A percentile compares a stretch with the other conserved stretches of the same genome.
Conservation (phyloP, 2,113 vertebrate species). For the Oplegnathus fasciatus region DNA sequence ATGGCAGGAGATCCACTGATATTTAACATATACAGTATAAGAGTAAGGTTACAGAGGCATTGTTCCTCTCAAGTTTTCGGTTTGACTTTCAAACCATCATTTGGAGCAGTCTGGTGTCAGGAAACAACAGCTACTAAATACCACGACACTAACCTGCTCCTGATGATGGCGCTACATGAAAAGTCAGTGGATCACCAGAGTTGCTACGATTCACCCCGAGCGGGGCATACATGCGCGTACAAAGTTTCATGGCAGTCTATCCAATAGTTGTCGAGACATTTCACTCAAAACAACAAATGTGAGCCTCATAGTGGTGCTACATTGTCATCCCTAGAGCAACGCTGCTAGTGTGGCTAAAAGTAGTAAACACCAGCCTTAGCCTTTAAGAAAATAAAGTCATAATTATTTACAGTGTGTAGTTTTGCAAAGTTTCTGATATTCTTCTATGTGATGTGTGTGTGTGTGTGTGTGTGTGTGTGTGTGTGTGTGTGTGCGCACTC, state of each 20-base stretch:
- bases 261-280: neutral
- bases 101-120: neutral
- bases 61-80: neutral
- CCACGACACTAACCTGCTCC: neutral
- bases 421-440: neutral
- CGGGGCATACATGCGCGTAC: neutral
- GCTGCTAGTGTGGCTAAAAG: too few species aligned
- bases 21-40: neutral
- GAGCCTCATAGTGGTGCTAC: too few species aligned
- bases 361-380: constrained; percentile 3
- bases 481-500: constrained; percentile 3
- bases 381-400: neutral
- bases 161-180: neutral
- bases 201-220: neutral
- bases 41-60: neutral
- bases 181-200: neutral
- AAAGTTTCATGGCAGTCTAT: too few species aligned
- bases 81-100: neutral
- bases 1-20: neutral
- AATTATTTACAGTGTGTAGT: neutral
- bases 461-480: constrained; percentile 21
- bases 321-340: too few species aligned
- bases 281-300: neutral
- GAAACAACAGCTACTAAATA: neutral
- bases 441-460: neutral